Conservation (phyloP, 2,797 vertebrate species). For the Meda fulgida region DNA sequence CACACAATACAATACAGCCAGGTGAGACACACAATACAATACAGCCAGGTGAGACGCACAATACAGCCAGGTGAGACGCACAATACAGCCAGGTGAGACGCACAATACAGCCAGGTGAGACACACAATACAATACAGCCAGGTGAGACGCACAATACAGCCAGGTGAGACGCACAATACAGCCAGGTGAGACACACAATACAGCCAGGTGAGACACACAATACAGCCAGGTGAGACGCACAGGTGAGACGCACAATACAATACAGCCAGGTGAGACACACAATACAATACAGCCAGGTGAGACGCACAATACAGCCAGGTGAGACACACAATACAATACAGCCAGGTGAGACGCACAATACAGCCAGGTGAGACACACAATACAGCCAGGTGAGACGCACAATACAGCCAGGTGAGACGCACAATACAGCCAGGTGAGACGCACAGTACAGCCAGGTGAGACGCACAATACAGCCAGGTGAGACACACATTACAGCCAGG, state of each 20-base stretch:
- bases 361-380: constrained; percentile 84
- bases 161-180: constrained; percentile 91
- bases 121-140: no score
- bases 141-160: constrained; percentile 88
- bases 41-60: no score
- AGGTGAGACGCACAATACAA: no score
- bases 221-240: constrained; percentile 88
- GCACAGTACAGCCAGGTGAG: no score
- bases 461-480: constrained; percentile 92
- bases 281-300: no score
- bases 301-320: constrained; percentile 93
- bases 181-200: constrained; percentile 84
- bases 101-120: constrained; percentile 89
- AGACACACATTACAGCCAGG: no score
- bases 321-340: no score
- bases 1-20: constrained; percentile 86
- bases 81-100: constrained; percentile 91
- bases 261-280: constrained; percentile 88
- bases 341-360: constrained; percentile 90
- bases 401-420: constrained; percentile 91
- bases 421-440: constrained; percentile 88
- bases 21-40: constrained; percentile 80
- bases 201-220: no score
- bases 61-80: constrained; percentile 90
- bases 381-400: no score